Conservation (phyloP, 2,113 vertebrate genomes). For the Chauna torquata region DNA sequence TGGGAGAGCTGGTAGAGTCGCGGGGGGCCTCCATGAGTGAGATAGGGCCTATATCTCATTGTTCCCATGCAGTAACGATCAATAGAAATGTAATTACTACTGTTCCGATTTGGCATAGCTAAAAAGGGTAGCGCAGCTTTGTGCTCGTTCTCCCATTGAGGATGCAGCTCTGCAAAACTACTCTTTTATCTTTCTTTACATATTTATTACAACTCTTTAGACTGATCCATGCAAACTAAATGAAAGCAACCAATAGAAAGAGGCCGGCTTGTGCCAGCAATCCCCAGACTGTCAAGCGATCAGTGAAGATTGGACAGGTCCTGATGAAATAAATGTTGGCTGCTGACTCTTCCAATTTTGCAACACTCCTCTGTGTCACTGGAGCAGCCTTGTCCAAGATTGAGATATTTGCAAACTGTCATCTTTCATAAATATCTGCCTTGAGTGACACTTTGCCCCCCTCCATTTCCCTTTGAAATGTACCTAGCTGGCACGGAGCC, state of each 20-base stretch:
- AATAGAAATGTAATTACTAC: conserved; percentile 66
- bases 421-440: conserved; percentile 95
- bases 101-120: conserved; percentile 40
- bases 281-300: conserved; percentile 84
- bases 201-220: conserved; percentile 80
- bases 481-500: conserved; percentile 75
- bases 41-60: not conserved
- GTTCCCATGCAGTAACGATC: conserved; percentile 17
- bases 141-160: not conserved
- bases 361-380: conserved; percentile 86
- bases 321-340: conserved; percentile 94
- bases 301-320: conserved; percentile 84
- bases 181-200: conserved; percentile 70
- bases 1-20: not conserved
- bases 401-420: conserved; percentile 99
- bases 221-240: conserved; percentile 76
- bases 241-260: conserved; percentile 67
- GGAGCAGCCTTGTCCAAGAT: conserved; percentile 88
- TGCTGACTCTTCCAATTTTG: conserved; percentile 96
- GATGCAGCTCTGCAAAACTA: conserved; percentile 41
- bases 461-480: conserved; percentile 74
- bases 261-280: conserved; percentile 68
- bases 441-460: conserved; percentile 81
- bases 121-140: conserved; percentile 14
- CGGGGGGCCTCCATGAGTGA: rapidly evolving